Evolutionary conservation across 2,888 invertebrate genomes (phyloP).

Genomic region (Stenodema calcarata): DNA sequence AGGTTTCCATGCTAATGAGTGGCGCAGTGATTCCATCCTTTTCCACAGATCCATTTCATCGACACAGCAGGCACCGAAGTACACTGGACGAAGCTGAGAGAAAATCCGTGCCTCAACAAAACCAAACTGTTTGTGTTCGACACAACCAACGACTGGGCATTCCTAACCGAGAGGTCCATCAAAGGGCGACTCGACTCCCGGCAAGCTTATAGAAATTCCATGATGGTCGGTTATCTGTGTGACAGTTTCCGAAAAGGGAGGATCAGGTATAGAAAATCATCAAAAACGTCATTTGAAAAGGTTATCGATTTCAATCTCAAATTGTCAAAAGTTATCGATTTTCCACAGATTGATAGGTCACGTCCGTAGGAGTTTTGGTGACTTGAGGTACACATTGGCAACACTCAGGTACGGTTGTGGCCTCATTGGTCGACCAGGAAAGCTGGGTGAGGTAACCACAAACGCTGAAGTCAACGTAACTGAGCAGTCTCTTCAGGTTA

Average conservation of each 20-base stretch:
- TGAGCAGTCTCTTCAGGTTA: background rate
- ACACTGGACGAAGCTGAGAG: background rate
- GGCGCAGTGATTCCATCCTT: background rate
- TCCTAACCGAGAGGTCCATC: background rate
- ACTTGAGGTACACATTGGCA: background rate
- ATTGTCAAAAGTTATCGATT: too few relatives aligned
- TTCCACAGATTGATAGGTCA: constrained; percentile 7
- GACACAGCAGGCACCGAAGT: constrained; percentile 1
- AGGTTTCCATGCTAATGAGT: too few relatives aligned
- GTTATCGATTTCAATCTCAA: too few relatives aligned
- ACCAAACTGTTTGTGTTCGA: background rate
- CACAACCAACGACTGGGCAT: background rate
- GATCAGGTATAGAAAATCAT: background rate
- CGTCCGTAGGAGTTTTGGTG: background rate
- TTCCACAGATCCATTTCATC: constrained; percentile 3
- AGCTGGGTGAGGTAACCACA: background rate
- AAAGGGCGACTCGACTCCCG: background rate
- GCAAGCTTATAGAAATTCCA: background rate
- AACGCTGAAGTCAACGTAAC: background rate
- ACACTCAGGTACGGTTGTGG: background rate
- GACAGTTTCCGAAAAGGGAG: background rate
- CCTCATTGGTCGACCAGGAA: background rate
- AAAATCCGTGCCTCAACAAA: background rate
- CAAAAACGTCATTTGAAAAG: too few relatives aligned
- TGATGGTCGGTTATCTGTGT: background rate